A percentile compares a stretch with the other conserved stretches of the same genome.
Evolutionary conservation across 2,797 vertebrate species (phyloP).

Genomic region (Danio albolineatus): DNA sequence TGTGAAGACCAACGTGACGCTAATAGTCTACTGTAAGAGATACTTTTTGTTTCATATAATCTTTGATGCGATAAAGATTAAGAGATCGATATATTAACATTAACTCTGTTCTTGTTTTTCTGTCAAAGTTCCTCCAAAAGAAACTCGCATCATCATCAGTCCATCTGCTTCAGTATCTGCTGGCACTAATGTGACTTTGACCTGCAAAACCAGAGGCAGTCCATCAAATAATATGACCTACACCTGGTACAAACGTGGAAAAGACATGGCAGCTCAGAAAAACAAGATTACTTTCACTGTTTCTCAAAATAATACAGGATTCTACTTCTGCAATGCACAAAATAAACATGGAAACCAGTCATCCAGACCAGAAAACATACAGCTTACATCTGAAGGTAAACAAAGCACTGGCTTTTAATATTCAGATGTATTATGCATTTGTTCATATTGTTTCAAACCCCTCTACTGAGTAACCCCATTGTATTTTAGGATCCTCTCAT

Average conservation of each 20-base stretch:
- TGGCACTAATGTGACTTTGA: conserved; percentile 67
- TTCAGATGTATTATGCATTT: neutral
- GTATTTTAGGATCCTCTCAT: neutral
- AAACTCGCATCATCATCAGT: conserved; percentile 57
- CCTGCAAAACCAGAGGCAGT: conserved; percentile 69
- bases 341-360: neutral
- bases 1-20: conserved; percentile 12
- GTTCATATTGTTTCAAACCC: neutral
- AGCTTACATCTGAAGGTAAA: neutral
- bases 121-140: conserved; percentile 67
- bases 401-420: neutral
- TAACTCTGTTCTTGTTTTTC: neutral
- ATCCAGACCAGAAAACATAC: neutral
- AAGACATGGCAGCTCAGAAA: conserved; percentile 3
- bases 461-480: neutral
- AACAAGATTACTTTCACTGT: conserved; percentile 45
- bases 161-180: conserved; percentile 54
- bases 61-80: too few species aligned
- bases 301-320: conserved; percentile 23
- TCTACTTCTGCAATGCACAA: conserved; percentile 64
- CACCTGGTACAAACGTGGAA: conserved; percentile 64
- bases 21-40: conserved; percentile 32
- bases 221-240: conserved; percentile 62
- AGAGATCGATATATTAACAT: too few species aligned
- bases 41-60: too few species aligned